Evolutionary conservation across 2,797 vertebrate species (phyloP).

Genomic region (Myotis myotis): DNA sequence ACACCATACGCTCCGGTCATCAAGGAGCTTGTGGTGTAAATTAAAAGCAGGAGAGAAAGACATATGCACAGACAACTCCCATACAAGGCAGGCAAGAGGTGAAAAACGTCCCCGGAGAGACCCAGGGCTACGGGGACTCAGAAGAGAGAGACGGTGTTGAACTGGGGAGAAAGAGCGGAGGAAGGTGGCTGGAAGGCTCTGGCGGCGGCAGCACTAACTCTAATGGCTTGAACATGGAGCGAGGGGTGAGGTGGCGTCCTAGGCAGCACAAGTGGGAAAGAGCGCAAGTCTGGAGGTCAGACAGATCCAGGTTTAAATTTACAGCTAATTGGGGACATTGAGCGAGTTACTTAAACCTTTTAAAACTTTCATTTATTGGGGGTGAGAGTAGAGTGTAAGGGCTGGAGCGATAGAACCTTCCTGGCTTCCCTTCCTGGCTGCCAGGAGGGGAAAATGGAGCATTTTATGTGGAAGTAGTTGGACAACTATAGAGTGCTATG

Average conservation of each 20-base stretch:
- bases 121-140: background rate
- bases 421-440: background rate
- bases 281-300: background rate
- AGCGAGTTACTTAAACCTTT: background rate
- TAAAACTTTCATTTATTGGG: background rate
- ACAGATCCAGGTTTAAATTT: background rate
- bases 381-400: background rate
- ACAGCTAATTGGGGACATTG: background rate
- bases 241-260: background rate
- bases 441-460: background rate
- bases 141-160: background rate
- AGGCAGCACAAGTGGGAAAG: background rate
- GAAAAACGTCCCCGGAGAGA: background rate
- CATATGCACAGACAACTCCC: background rate
- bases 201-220: background rate
- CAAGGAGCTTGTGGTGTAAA: background rate
- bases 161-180: no score
- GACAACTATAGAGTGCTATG: background rate
- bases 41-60: background rate
- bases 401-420: background rate
- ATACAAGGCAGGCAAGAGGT: background rate
- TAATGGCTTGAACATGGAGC: rapidly evolving
- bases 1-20: background rate
- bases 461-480: background rate
- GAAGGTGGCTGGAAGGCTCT: background rate